Conservation (phyloP, 2,113 vertebrate genomes). For the Prolemur simus region DNA sequence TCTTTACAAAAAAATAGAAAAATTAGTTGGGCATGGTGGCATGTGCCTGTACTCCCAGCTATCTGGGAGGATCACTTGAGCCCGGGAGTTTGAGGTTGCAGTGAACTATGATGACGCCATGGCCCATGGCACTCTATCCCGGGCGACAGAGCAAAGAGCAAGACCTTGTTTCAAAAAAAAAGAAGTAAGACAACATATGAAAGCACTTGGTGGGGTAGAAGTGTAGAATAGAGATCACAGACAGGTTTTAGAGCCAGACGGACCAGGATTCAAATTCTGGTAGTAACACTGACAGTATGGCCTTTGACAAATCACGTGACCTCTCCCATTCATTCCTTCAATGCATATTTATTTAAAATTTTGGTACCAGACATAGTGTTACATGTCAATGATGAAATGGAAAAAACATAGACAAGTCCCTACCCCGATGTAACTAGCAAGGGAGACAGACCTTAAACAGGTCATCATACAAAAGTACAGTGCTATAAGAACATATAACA, state of each 20-base stretch:
- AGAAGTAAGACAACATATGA: conserved; percentile 21
- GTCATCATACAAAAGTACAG: neutral
- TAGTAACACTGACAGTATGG: neutral
- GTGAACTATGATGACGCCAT: too few relatives aligned
- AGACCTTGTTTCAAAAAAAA: neutral
- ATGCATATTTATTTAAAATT: neutral
- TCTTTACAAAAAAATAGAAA: too few relatives aligned
- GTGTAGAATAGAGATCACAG: neutral
- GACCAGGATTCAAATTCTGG: neutral
- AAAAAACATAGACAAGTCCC: conserved; percentile 17
- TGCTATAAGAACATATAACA: neutral
- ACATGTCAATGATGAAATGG: neutral
- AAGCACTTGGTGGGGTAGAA: neutral
- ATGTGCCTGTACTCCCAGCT: too few relatives aligned
- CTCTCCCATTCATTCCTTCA: neutral
- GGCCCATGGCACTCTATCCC: too few relatives aligned
- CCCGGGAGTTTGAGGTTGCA: too few relatives aligned
- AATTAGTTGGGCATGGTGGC: too few relatives aligned
- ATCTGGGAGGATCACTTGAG: too few relatives aligned
- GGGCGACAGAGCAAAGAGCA: too few relatives aligned
- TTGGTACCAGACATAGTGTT: neutral
- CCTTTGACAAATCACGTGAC: conserved; percentile 3
- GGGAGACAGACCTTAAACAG: neutral
- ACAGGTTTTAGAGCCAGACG: neutral
- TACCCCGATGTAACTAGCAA: neutral